These are phyloP conservation scores for Latheticus oryzae DNA, from an alignment of 2,888 invertebrate species.

Conservation along the genomic window DNA sequence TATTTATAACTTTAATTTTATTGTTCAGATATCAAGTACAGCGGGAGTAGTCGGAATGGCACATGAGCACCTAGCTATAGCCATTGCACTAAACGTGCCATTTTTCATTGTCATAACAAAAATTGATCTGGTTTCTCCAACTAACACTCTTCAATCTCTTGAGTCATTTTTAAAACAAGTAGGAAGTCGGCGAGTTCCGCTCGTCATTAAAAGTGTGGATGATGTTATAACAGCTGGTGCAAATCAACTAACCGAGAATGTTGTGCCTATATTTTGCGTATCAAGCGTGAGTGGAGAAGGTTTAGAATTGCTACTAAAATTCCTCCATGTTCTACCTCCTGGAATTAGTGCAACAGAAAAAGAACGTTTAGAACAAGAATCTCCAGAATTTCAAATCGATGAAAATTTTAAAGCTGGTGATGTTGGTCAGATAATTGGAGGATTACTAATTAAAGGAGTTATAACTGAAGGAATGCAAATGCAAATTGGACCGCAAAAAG, in stretches of 20 bases:
- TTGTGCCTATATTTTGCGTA: slow-evolving; percentile 86
- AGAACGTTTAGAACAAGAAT: slow-evolving; percentile 79
- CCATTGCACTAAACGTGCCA: slow-evolving; percentile 84
- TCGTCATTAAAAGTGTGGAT: slow-evolving; percentile 75
- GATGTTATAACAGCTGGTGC: slow-evolving; percentile 82
- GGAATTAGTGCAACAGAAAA: slow-evolving; percentile 73
- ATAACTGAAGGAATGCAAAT: slow-evolving; percentile 86
- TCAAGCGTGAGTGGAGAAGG: slow-evolving; percentile 92
- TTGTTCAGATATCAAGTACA: slow-evolving; percentile 77
- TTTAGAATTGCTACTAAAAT: slow-evolving; percentile 83
- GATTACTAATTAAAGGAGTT: slow-evolving; percentile 85
- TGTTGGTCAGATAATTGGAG: slow-evolving; percentile 86
- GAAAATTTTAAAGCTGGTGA: slow-evolving; percentile 91
- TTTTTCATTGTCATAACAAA: slow-evolving; percentile 96
- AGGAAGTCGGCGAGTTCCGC: slow-evolving; percentile 74
- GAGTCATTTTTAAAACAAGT: slow-evolving; percentile 74
- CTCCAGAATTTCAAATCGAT: slow-evolving; percentile 91
- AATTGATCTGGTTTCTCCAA: slow-evolving; percentile 82
- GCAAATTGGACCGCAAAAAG: slow-evolving; percentile 80
- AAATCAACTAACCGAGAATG: slow-evolving; percentile 73
- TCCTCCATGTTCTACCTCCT: slow-evolving; percentile 85
- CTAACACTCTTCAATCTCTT: slow-evolving; percentile 69
- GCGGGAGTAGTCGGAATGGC: slow-evolving; percentile 86
- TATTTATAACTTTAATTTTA: not conserved
- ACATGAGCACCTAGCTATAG: slow-evolving; percentile 90